Base-by-base conservation (phyloP, 1,140 invertebrate species). In the Cydia amplana region DNA sequence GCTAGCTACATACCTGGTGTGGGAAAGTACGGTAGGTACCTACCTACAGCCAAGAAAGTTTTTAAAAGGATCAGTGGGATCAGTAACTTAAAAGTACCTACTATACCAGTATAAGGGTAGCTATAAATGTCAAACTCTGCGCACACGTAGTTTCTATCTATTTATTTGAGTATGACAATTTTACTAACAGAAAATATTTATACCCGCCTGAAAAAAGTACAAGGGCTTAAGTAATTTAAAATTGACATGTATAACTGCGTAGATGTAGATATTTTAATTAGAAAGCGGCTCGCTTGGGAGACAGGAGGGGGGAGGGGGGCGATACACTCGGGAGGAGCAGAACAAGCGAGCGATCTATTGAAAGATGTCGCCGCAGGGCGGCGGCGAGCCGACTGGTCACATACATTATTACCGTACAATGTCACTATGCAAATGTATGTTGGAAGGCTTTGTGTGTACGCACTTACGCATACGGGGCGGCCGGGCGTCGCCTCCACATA, bases 401-500 rank as follows among this genome's bases (percentile, higher is more conserved):
- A 90, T 91, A 91, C 87, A 91, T 89, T 88, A 91, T 92, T 91
- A 90, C 84, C 85, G 84, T 87, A 91, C 86, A 89, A 87, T 90
- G 89, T 92, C 87, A 87, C 89, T 92, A 92, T 92, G 90, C 90
- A 92, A 91, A 92, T 92, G 87, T 92, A 92, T 91, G 89, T 89
- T 85, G 88, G 89, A 87, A 90, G 88, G 88, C 86, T 88, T 89
- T 90, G 89, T 91, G 88, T 89, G 84, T 88, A 90, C 88, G 87
- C 87, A 90, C 88, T 91, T 90, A 90, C 87, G 87, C 87, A 88
- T 89, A 89, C 82, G 85, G 86, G 87, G 86, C 76, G 86, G 85
- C 64, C 81, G 83, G 88, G 85, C 78, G 85, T 77, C 79, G 81
- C 85, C 89, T 88, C 87, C 89, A 89, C 83, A 84, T 90, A 90